Conservation (phyloP, 2,113 vertebrate genomes). For the Melanotaenia duboulayi region DNA sequence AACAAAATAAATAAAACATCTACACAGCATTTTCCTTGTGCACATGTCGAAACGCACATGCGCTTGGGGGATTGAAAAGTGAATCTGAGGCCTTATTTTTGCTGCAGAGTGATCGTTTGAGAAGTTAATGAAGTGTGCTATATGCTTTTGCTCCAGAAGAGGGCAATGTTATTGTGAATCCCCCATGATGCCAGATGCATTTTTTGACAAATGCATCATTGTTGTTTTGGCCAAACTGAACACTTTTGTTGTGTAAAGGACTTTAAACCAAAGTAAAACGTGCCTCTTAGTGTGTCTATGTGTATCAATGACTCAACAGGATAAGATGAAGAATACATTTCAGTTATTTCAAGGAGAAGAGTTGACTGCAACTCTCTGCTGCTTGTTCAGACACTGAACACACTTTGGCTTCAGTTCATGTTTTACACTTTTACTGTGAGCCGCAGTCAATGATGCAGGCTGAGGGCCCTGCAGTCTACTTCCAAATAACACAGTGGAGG, state of each 20-base stretch:
- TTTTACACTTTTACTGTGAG: slow-evolving; percentile 42
- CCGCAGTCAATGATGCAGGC: slow-evolving; percentile 40
- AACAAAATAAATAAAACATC: slow-evolving; percentile 12
- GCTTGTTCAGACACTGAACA: slow-evolving; percentile 59
- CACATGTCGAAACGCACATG: not conserved
- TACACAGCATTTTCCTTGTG: not conserved
- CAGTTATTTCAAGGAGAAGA: slow-evolving; percentile 49
- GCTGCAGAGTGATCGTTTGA: not conserved
- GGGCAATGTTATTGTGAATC: slow-evolving; percentile 47
- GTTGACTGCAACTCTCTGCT: slow-evolving; percentile 38
- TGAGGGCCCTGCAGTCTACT: slow-evolving; percentile 27
- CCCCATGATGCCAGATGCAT: not conserved
- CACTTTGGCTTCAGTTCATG: slow-evolving; percentile 51
- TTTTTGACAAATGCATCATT: not conserved
- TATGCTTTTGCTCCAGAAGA: slow-evolving; percentile 57
- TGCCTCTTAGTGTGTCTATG: slow-evolving; percentile 18
- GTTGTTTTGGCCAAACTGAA: not conserved
- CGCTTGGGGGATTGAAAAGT: not conserved
- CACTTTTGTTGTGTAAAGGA: not conserved
- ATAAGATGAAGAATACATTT: slow-evolving; percentile 50
- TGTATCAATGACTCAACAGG: slow-evolving; percentile 26
- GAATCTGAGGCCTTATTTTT: not conserved
- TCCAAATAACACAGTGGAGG: slow-evolving; percentile 46
- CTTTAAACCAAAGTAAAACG: not conserved
- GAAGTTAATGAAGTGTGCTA: slow-evolving; percentile 14